Conservation (phyloP, 2,888 invertebrate species). For the Temnothorax rugatulus region DNA sequence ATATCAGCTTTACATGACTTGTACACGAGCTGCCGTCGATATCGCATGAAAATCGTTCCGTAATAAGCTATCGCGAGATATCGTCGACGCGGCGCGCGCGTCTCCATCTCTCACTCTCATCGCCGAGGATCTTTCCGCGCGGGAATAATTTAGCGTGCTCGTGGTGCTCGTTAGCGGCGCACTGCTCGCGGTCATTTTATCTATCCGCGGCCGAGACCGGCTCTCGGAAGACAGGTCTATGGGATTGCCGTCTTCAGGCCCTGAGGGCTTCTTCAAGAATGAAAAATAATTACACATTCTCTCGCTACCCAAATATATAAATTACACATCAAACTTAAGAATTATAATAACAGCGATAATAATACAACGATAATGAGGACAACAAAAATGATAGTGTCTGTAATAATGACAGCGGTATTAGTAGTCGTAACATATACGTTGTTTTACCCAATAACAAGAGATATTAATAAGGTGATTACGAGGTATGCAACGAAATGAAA, state of each 20-base stretch:
- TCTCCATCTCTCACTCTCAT: conserved; percentile 4
- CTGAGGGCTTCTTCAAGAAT: not conserved
- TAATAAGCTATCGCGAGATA: conserved; percentile 13
- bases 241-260: not conserved
- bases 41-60: conserved; percentile 10
- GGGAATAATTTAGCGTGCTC: conserved; percentile 42
- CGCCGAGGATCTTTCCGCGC: conserved; percentile 13
- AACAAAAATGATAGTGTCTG: not conserved
- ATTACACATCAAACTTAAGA: not conserved
- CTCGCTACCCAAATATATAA: not conserved
- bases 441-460: not conserved
- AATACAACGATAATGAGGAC: not conserved
- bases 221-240: conserved; percentile 1
- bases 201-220: conserved; percentile 7
- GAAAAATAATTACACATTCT: conserved; percentile 17
- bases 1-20: not conserved
- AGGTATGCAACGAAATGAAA: not conserved
- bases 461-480: conserved; percentile 22
- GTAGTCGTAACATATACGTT: not conserved
- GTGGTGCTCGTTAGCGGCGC: conserved; percentile 17
- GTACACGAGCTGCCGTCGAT: not conserved
- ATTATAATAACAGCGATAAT: conserved; percentile 1
- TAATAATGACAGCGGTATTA: not conserved
- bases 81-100: not conserved
- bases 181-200: conserved; percentile 41